Conservation (phyloP, 30 jellyfish, hydroid and myxozoan species). For the Sanderia malayensis region DNA sequence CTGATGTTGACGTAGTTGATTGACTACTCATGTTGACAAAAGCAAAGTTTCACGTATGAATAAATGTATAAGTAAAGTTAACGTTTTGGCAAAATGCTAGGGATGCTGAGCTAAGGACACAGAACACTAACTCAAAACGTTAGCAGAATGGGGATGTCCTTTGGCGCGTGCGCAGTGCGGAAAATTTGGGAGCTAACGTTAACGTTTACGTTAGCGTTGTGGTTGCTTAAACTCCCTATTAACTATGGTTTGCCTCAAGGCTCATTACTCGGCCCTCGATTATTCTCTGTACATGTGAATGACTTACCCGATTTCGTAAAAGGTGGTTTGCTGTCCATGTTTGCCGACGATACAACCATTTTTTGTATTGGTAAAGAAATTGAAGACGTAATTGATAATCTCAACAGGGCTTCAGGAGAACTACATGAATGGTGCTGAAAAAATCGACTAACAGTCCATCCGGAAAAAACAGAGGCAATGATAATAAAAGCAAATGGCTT, state of each 20-base stretch:
- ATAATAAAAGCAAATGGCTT: slow-evolving; percentile 9
- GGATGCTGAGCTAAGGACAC: too few relatives aligned
- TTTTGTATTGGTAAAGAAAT: slow-evolving; percentile 1
- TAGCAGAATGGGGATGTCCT: too few relatives aligned
- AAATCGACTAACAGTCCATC: slow-evolving; percentile 21
- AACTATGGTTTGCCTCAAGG: slow-evolving; percentile 48
- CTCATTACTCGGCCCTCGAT: slow-evolving; percentile 43
- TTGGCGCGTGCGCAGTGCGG: too few relatives aligned
- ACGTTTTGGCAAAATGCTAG: too few relatives aligned
- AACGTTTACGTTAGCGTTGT: too few relatives aligned
- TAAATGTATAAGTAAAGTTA: too few relatives aligned
- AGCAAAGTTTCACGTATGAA: too few relatives aligned
- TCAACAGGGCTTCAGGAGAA: slow-evolving; percentile 7
- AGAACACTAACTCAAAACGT: too few relatives aligned
- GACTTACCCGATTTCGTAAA: slow-evolving; percentile 48
- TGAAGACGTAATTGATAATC: slow-evolving; percentile 9
- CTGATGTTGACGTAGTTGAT: too few relatives aligned
- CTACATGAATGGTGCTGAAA: slow-evolving; percentile 11
- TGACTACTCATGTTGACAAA: too few relatives aligned
- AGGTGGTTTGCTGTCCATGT: slow-evolving; percentile 13
- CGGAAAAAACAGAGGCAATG: slow-evolving; percentile 34
- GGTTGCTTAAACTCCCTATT: too few relatives aligned
- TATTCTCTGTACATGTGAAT: slow-evolving; percentile 31
- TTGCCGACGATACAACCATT: slow-evolving; percentile 44
- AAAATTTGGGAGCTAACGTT: too few relatives aligned